Conservation (phyloP, 2,797 vertebrate genomes). For the Petrocephalus sullivani region DNA sequence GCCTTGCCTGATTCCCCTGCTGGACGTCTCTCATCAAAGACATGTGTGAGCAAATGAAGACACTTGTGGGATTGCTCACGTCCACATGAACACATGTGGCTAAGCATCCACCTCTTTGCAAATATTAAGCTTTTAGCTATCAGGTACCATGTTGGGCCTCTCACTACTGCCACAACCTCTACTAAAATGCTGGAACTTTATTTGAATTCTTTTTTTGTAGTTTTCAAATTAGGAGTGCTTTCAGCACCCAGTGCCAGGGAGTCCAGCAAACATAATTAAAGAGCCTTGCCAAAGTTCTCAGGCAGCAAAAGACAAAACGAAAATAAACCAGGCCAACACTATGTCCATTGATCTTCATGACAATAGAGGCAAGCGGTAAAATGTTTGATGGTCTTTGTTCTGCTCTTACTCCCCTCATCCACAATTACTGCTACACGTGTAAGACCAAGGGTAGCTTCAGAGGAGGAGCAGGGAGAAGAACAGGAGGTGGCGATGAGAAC, state of each 20-base stretch:
- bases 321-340: conserved; percentile 59
- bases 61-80: neutral
- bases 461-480: conserved; percentile 63
- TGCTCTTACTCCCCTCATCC: conserved; percentile 77
- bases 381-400: conserved; percentile 74
- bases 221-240: conserved; percentile 52
- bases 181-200: neutral
- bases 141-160: neutral
- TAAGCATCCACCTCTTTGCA: conserved; percentile 6
- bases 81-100: neutral
- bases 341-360: conserved; percentile 77
- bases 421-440: conserved; percentile 81
- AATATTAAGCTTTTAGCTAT: neutral
- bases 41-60: neutral
- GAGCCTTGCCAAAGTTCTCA: conserved; percentile 47
- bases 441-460: conserved; percentile 82
- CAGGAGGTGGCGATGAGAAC: conserved; percentile 57
- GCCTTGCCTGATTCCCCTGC: conserved; percentile 41
- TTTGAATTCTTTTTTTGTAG: conserved; percentile 10
- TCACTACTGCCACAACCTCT: neutral
- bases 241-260: conserved; percentile 59
- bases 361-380: conserved; percentile 75
- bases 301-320: neutral
- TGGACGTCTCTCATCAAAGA: neutral
- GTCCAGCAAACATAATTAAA: conserved; percentile 65